phyloP scores from a whole-genome alignment of 2,888 invertebrate species.

The Phortica magna region DNA sequence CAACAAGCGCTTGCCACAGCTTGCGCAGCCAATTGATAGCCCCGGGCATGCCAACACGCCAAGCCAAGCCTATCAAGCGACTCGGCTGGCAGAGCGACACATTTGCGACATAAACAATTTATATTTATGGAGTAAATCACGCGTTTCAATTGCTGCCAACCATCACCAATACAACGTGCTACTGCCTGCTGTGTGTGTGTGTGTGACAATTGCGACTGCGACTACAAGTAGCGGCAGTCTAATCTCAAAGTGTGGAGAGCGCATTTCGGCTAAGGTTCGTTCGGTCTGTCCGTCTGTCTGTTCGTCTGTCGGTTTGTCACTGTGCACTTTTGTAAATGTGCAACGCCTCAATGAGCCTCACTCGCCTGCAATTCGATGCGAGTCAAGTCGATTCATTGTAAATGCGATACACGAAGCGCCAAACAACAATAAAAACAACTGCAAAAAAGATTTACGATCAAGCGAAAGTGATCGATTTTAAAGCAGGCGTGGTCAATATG shows the following conservation, averaged over 20 bases:
- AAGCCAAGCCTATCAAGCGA: background rate
- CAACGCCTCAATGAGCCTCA: background rate
- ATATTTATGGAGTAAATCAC: slow-evolving; percentile 47
- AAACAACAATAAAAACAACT: slow-evolving; percentile 40
- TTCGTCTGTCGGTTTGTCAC: background rate
- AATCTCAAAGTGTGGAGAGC: background rate
- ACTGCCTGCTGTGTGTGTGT: background rate
- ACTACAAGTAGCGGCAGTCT: background rate
- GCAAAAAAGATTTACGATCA: slow-evolving; percentile 53
- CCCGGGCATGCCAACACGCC: background rate
- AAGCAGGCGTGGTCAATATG: slow-evolving; percentile 62
- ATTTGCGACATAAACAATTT: slow-evolving; percentile 43
- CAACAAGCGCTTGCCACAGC: background rate
- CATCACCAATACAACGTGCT: background rate
- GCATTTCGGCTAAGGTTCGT: background rate
- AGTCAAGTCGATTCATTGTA: slow-evolving; percentile 41
- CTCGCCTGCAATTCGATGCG: background rate
- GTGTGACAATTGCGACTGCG: background rate
- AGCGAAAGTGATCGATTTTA: slow-evolving; percentile 73
- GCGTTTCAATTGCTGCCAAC: slow-evolving; percentile 37
- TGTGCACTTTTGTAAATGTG: background rate
- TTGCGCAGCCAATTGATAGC: background rate
- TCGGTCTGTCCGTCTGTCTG: background rate
- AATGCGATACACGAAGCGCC: slow-evolving; percentile 54
- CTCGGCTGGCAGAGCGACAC: slow-evolving; percentile 6